Conservation (phyloP, 2,888 invertebrate species). For the Drosophila ochracea region DNA sequence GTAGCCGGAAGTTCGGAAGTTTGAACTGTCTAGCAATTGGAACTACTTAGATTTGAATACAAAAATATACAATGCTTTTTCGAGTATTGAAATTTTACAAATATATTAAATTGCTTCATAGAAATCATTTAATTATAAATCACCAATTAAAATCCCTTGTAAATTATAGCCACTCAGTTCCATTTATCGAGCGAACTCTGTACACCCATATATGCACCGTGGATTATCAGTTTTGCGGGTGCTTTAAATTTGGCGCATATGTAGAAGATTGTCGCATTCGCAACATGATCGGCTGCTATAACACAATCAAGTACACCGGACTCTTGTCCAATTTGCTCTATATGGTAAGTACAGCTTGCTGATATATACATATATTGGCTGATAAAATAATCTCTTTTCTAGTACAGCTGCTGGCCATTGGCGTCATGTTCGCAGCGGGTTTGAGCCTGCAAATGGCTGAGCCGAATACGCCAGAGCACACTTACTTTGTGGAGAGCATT, state of each 20-base stretch:
- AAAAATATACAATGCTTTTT: not conserved
- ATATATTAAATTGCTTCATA: constrained; percentile 85
- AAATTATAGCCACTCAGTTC: not conserved
- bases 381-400: not conserved
- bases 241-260: constrained; percentile 56
- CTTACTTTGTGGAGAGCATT: constrained; percentile 78
- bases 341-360: constrained; percentile 62
- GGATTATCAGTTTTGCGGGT: constrained; percentile 55
- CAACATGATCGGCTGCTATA: constrained; percentile 76
- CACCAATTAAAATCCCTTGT: not conserved
- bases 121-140: not conserved
- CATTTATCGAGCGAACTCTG: not conserved
- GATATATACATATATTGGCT: not conserved
- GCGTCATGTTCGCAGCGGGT: constrained; percentile 66
- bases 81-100: not conserved
- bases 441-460: constrained; percentile 71
- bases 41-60: not conserved
- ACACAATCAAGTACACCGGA: constrained; percentile 74
- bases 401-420: constrained; percentile 72
- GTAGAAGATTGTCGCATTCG: constrained; percentile 41
- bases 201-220: constrained; percentile 2
- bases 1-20: not conserved
- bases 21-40: not conserved
- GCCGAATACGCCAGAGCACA: constrained; percentile 79
- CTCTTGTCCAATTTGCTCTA: constrained; percentile 76